Conservation (phyloP, 1,140 invertebrate species). For the Leptopilina boulardi region DNA sequence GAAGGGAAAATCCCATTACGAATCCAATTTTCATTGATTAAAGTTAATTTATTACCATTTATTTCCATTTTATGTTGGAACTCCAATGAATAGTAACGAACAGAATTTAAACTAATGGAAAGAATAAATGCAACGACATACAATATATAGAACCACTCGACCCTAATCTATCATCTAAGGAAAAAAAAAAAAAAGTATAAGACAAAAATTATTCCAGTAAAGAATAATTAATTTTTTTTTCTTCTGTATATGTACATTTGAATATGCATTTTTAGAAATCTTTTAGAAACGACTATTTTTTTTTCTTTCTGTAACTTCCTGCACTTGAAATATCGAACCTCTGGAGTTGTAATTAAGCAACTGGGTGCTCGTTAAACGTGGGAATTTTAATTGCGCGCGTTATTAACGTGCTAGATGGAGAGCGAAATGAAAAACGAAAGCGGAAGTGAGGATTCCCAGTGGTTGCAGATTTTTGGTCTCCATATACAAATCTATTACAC, state of each 20-base stretch:
- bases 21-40: slow-evolving; percentile 13
- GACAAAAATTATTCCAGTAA: neutral
- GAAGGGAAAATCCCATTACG: slow-evolving; percentile 5
- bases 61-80: slow-evolving; percentile 14
- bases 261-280: slow-evolving; percentile 12
- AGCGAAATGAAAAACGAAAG: slow-evolving; percentile 47
- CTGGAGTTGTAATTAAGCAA: slow-evolving; percentile 53
- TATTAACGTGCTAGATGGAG: slow-evolving; percentile 54
- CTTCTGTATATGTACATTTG: neutral
- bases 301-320: slow-evolving; percentile 10
- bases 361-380: slow-evolving; percentile 50
- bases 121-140: neutral
- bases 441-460: slow-evolving; percentile 43
- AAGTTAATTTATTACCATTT: slow-evolving; percentile 25
- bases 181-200: neutral
- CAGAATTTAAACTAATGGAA: neutral
- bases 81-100: neutral
- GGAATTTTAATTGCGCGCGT: slow-evolving; percentile 57
- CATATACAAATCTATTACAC: neutral
- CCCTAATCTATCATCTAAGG: neutral
- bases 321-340: slow-evolving; percentile 48
- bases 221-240: neutral
- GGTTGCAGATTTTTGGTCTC: slow-evolving; percentile 30
- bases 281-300: neutral
- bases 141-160: too few species aligned